Evolutionary conservation across 2,888 invertebrate genomes (phyloP), one percentile per base, ranked within the genome.

Genomic region (Caradrina kadenii): DNA sequence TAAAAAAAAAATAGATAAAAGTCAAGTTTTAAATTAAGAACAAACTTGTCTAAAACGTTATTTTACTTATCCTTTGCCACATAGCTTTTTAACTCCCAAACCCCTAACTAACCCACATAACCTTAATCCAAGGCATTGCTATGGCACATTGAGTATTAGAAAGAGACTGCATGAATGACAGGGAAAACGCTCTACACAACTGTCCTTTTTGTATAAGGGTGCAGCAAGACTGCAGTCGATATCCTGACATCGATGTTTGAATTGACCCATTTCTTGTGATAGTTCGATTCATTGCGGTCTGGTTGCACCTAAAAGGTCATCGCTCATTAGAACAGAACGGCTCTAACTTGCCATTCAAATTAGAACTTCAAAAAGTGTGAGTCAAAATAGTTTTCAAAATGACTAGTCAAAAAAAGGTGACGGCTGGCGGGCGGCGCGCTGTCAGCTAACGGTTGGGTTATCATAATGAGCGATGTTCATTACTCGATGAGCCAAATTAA

Each of bases 31-130:
- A 13, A 13, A 42, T 15, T 42, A 15, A 42, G 35, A 35, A 42
- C 13, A 15, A 15, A 42, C 42, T 42, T 15, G 13, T 10, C 42
- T 42, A 42, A 13, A 42, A 42, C 0, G 1, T 45, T 17, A 17
- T 17, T 45, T 45, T 15, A 45, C 5, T 17, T 45, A 39, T 13
- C 39, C 39, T 2, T 21, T 50, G 8, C 8, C 42, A 42, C 13
- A 21, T 21, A 26, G 22, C 10, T 53, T 62, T 26, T 17, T 66
- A 35, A 54, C 61, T 19, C 5, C 19, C 13, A n/a, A 69, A n/a
- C 4, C 19, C 6, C 4, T 21, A 31, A 50, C 49, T 22, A 31
- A 45, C 17, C 39, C 39, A 39, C 13, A 39, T 45, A 45, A 17
- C 45, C 15, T 45, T 45, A 45, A 45, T 17, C 45, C 45, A 17